Base-by-base conservation (phyloP, 1,140 invertebrate species). In the Melanaphis sacchari region DNA sequence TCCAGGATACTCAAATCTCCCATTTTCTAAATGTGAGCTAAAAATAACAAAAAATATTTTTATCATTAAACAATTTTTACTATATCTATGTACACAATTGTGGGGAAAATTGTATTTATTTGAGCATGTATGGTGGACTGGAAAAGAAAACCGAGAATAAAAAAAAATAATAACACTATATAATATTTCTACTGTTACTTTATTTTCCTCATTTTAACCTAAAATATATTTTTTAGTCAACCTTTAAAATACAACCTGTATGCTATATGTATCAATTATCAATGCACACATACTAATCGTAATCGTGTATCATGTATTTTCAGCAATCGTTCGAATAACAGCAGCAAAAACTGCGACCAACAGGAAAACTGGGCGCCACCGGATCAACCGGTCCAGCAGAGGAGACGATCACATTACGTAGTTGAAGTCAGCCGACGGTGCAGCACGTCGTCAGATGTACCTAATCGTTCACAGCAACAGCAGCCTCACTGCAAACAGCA, bases 351-450 rank as follows among this genome's bases (percentile, higher is more conserved):
- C 36, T 54, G 18, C 31, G 81, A 93, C 9, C 91, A 93, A 84
- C 91, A 93, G 5, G 91, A 93, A 85, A 93, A 93, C 38, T 93
- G 91, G 91, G n/a, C 26, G 38, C 43, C 81, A 36, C 26, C 91
- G 4, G 81, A 93, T 54, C 91, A 93, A 93, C 91, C 76, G n/a
- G 76, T 85, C 1, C 91, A 92, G 36, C 91, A 92, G 36, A 93
- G 66, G 26, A 93, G 76, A 52, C 81, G 91, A 7, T 93, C 91
- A n/a, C 91, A 93, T 82, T 93, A 93, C 36, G 91, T 93, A 38
- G 91, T 93, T 0, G 91, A 93, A 49, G 66, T 93, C 22, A 93
- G 76, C 46, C 76, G 91, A 1, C 76, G 91, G 81, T 85, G 91
- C 46, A 93, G 91, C 7, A 93, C 81, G 15, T 93, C 91, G 1